These are phyloP conservation scores for Caenorhabditis sp. DNA, from an alignment of 2,888 invertebrate species.

Conservation along the genomic window DNA sequence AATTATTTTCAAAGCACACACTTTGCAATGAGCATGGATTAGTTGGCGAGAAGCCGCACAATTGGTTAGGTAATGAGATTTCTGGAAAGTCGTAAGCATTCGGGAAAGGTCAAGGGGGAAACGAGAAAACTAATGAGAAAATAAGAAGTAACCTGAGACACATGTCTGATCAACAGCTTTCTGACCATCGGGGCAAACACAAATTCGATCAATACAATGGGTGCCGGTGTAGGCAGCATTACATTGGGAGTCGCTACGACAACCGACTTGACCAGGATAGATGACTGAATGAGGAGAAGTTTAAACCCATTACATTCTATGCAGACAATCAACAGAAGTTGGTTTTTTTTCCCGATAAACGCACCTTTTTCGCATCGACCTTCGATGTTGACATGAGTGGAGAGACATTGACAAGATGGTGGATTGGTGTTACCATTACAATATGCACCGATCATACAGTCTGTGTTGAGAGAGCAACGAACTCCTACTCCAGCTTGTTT, in stretches of 20 bases:
- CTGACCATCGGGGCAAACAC: slow-evolving; percentile 69
- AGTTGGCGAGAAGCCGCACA: slow-evolving; percentile 33
- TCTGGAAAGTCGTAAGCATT: slow-evolving; percentile 10
- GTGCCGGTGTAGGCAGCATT: slow-evolving; percentile 66
- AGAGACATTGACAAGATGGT: slow-evolving; percentile 69
- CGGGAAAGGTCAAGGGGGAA: not conserved
- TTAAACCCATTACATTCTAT: slow-evolving; percentile 8
- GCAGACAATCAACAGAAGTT: not conserved
- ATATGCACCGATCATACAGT: slow-evolving; percentile 70
- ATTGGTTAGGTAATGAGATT: slow-evolving; percentile 30
- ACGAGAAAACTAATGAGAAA: not conserved
- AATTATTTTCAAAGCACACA: slow-evolving; percentile 38
- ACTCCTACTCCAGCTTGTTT: slow-evolving; percentile 67
- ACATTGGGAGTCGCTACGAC: slow-evolving; percentile 68
- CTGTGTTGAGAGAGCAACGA: slow-evolving; percentile 66
- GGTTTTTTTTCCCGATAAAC: slow-evolving; percentile 7
- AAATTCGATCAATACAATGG: slow-evolving; percentile 62
- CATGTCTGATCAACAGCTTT: slow-evolving; percentile 69
- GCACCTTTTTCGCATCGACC: slow-evolving; percentile 68
- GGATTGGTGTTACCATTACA: slow-evolving; percentile 69
- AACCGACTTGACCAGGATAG: slow-evolving; percentile 70
- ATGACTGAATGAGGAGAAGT: slow-evolving; percentile 62
- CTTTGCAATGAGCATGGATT: slow-evolving; percentile 38
- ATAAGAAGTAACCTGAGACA: slow-evolving; percentile 63
- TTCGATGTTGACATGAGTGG: slow-evolving; percentile 70